These are phyloP conservation scores for Trachelipus rathkii DNA, from an alignment of 1,140 invertebrate species.

Conservation along the genomic window DNA sequence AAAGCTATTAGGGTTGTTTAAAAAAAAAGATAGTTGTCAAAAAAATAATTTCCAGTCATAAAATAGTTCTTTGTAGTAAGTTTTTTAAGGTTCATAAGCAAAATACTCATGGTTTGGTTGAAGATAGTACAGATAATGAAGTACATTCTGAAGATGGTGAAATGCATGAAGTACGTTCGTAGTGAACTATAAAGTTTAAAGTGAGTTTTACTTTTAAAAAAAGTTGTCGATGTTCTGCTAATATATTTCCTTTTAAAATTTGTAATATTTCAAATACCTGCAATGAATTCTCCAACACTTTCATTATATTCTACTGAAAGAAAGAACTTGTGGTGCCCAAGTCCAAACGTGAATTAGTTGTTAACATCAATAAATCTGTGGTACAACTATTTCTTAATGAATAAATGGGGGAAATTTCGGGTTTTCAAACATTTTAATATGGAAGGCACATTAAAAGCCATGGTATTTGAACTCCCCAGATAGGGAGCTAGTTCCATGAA, in stretches of 20 bases:
- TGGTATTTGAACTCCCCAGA: background rate
- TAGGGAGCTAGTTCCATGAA: background rate
- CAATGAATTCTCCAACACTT: no score
- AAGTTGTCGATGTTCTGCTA: no score
- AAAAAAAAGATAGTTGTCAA: no score
- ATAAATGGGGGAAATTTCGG: background rate
- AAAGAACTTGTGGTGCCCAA: background rate
- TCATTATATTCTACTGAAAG: background rate
- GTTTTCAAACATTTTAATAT: no score
- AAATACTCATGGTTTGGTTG: constrained; percentile 92
- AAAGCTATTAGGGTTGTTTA: no score
- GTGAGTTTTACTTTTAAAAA: no score
- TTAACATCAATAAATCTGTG: background rate
- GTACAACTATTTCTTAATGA: background rate
- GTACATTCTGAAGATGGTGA: constrained; percentile 54
- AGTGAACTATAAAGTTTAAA: background rate
- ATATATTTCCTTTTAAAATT: no score
- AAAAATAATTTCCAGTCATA: no score
- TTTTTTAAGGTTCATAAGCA: constrained; percentile 94
- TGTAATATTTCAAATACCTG: no score
- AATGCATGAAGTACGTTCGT: no score
- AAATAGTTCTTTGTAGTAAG: no score
- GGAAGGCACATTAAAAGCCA: background rate
- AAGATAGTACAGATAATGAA: constrained; percentile 55
- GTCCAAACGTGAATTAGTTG: background rate